These are phyloP conservation scores for Ambastaia sidthimunki DNA, from an alignment of 2,797 vertebrate genomes.

Conservation along the genomic window DNA sequence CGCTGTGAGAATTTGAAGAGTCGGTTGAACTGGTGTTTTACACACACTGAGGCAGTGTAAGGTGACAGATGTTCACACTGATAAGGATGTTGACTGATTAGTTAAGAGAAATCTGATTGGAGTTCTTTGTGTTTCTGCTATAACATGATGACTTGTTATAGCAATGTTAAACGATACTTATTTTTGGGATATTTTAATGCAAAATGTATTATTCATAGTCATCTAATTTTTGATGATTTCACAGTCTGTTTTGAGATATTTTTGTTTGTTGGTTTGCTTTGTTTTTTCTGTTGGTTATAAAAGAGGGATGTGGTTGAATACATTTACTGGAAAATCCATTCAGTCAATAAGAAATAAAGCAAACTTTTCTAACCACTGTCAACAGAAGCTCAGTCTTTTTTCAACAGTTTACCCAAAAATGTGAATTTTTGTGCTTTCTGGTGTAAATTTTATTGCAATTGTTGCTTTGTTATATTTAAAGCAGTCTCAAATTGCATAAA, in stretches of 20 bases:
- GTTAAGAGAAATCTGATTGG: conserved; percentile 46
- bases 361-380: conserved; percentile 79
- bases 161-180: conserved; percentile 62
- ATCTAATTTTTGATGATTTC: conserved; percentile 53
- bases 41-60: conserved; percentile 66
- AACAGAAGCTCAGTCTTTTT: conserved; percentile 23
- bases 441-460: background rate
- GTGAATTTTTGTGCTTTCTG: background rate
- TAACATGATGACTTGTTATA: no score
- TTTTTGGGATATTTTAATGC: conserved; percentile 61
- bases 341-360: conserved; percentile 58
- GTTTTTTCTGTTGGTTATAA: conserved; percentile 61
- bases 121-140: conserved; percentile 53
- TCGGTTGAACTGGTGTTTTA: conserved; percentile 63
- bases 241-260: conserved; percentile 43
- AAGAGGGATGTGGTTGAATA: conserved; percentile 59
- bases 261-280: conserved; percentile 40
- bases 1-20: conserved; percentile 64
- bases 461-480: background rate
- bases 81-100: conserved; percentile 68
- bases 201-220: conserved; percentile 65
- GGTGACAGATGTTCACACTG: conserved; percentile 56
- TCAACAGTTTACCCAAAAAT: conserved; percentile 1
- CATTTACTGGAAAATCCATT: conserved; percentile 47
- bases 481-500: background rate